A percentile compares a stretch with the other conserved stretches of the same genome.
Conservation (phyloP, 2,888 invertebrate genomes). For the Hydropsyche betteni region DNA sequence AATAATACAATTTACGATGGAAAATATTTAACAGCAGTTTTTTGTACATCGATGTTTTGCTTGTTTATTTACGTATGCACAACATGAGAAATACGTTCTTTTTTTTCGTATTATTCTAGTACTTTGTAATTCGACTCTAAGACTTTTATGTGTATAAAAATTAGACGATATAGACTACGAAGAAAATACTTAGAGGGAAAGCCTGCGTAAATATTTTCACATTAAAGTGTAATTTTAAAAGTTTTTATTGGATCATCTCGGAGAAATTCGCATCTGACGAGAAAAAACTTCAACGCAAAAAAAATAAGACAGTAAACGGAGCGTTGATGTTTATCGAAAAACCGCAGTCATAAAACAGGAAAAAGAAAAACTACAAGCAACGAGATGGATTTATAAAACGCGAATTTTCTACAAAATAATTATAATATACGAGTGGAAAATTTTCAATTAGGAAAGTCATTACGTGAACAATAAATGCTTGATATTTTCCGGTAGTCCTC, state of each 20-base stretch:
- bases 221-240: conserved; percentile 21
- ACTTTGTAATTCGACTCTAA: not conserved
- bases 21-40: too few relatives aligned
- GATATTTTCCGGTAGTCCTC: too few relatives aligned
- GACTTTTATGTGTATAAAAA: not conserved
- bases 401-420: too few relatives aligned
- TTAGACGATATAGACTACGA: not conserved
- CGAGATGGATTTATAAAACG: too few relatives aligned
- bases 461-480: too few relatives aligned
- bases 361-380: not conserved
- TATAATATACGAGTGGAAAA: too few relatives aligned
- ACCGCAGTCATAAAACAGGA: not conserved
- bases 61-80: not conserved
- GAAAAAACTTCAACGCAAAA: not conserved
- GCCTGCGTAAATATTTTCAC: conserved; percentile 13
- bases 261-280: conserved; percentile 2
- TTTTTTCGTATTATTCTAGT: too few relatives aligned
- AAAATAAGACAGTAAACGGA: not conserved
- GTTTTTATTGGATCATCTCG: conserved; percentile 10
- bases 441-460: too few relatives aligned
- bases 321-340: not conserved
- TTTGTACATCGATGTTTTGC: too few relatives aligned
- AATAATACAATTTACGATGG: too few relatives aligned
- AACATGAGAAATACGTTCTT: too few relatives aligned
- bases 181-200: not conserved